phyloP scores from a whole-genome alignment of 2,797 vertebrate genomes.

The Distichodus sexfasciatus region DNA sequence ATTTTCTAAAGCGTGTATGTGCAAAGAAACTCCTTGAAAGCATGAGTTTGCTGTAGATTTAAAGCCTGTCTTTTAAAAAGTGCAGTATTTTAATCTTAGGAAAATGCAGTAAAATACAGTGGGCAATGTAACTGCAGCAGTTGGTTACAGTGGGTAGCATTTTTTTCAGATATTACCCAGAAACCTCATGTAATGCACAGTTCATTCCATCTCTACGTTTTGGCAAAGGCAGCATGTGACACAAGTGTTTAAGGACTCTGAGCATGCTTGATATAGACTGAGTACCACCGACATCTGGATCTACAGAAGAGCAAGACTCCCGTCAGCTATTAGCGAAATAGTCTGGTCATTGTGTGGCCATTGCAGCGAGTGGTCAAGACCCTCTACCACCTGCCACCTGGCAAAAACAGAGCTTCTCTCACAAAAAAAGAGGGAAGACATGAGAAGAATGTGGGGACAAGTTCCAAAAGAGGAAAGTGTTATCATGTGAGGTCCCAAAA shows the following conservation, averaged over 20 bases:
- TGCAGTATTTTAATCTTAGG: too few relatives aligned
- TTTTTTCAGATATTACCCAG: too few relatives aligned
- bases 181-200: too few relatives aligned
- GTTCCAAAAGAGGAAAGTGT: not conserved
- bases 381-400: constrained; percentile 31
- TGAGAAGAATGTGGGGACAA: not conserved
- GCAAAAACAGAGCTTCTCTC: constrained; percentile 4
- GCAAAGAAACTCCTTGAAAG: too few relatives aligned
- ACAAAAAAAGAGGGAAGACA: not conserved
- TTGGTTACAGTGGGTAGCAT: too few relatives aligned
- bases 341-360: constrained; percentile 31
- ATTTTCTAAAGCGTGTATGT: too few relatives aligned
- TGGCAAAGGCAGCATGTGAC: not conserved
- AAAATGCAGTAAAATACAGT: too few relatives aligned
- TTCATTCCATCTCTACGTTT: not conserved
- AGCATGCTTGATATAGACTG: constrained; percentile 7
- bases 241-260: constrained; percentile 7
- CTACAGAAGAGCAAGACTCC: constrained; percentile 29
- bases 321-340: constrained; percentile 40
- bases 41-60: too few relatives aligned
- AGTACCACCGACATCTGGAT: constrained; percentile 33
- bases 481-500: too few relatives aligned
- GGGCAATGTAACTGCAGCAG: too few relatives aligned
- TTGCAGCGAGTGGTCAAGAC: constrained; percentile 32
- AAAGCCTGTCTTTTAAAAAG: too few relatives aligned